Evolutionary conservation across 2,888 invertebrate species (phyloP), one percentile per base, ranked within the genome.

Genomic region (Ceratothoa steindachneri): DNA sequence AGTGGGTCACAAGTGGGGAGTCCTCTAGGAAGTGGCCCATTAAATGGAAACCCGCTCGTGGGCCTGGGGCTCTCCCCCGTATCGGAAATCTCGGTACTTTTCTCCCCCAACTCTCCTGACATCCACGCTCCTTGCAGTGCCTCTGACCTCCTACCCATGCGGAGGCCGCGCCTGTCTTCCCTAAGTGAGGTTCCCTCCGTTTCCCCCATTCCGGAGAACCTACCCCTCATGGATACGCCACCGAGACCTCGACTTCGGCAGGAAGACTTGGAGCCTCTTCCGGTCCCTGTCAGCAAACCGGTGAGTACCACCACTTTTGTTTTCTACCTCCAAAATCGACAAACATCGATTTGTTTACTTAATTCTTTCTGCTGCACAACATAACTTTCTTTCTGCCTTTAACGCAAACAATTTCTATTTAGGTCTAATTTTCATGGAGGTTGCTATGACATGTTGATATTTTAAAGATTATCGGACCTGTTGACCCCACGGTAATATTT

Each of bases 141-240:
- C 22, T 64, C 67, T 66, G 69, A 72, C 41, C 28, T 76, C 19
- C 22, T 68, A 3, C 79, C 79, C 55, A 71, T 78, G 30, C 24
- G 73, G 12, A 69, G 79, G 15, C 74, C 76, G 1, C 55, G 79
- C 15, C 72, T 79, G 22, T 69, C 79, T 5, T 79, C 79, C 9
- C 69, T 76, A 5, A 73, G 73, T 12, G 79, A 79, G 71, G 75
- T 74, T 2, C 79, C 79, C 27, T 76, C 79, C 0, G 79, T 79
- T 2, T 75, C 79, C 1, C 72, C 79, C 74, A 79, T 79, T 7
- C 79, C 79, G 0, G 79, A 79, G 66, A 79, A 79, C 53, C 71
- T 76, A 7, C 76, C 79, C 7, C 66, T 79, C 67, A 69, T 72
- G 0, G 76, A 79, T 55, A 68, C 76, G 5, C 79, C 79, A 0